phyloP scores from a whole-genome alignment of 2,797 vertebrate genomes.

The Acanthurus tractus region DNA sequence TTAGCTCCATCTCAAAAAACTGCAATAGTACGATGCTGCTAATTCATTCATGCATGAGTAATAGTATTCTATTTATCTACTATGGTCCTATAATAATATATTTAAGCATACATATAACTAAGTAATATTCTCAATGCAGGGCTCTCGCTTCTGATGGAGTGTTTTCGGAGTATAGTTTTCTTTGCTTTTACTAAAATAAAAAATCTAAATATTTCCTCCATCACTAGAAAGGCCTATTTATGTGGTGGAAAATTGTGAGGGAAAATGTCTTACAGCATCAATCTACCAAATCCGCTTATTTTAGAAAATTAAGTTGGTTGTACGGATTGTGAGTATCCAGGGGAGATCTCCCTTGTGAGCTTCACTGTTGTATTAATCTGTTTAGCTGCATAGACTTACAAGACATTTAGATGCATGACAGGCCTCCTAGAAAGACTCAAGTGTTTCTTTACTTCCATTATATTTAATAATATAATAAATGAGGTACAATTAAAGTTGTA shows the following conservation, averaged over 20 bases:
- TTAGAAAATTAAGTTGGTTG: background rate
- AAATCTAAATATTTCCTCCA: background rate
- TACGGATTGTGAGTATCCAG: background rate
- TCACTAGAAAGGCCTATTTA: background rate
- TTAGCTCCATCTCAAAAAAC: background rate
- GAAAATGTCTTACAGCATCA: background rate
- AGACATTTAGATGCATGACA: slow-evolving; percentile 19
- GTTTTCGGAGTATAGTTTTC: no score
- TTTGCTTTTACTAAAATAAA: background rate
- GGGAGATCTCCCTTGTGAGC: background rate
- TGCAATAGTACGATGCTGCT: background rate
- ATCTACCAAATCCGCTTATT: background rate
- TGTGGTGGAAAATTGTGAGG: background rate
- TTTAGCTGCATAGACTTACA: background rate
- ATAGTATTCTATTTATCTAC: no score
- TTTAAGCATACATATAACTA: no score
- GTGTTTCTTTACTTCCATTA: slow-evolving; percentile 1
- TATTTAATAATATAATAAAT: background rate
- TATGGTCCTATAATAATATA: no score
- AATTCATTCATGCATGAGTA: background rate
- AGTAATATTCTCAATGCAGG: no score
- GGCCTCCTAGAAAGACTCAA: background rate
- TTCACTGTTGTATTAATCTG: background rate
- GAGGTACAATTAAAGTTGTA: background rate
- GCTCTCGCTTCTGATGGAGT: background rate